phyloP scores from a whole-genome alignment of 2,888 invertebrate genomes.

The Ellobium chinense region DNA sequence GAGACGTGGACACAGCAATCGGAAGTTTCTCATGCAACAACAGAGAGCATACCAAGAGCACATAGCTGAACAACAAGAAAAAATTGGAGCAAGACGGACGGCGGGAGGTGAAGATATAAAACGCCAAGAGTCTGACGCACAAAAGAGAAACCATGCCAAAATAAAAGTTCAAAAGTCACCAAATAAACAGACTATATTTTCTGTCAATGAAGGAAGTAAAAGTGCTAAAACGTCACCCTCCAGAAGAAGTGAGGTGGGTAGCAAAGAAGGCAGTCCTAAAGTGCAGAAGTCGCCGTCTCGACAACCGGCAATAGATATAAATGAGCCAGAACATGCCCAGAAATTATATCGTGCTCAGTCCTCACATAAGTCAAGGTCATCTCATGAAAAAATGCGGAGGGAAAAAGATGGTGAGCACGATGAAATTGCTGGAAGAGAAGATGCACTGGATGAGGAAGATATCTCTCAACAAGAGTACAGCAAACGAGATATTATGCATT shows the following conservation, averaged over 20 bases:
- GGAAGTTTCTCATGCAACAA: not conserved
- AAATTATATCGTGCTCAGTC: not conserved
- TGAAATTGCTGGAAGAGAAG: too few relatives aligned
- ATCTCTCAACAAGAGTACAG: not conserved
- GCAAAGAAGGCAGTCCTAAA: not conserved
- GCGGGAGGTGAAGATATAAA: not conserved
- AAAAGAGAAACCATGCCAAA: not conserved
- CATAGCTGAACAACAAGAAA: not conserved
- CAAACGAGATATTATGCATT: conserved; percentile 16
- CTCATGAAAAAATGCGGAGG: not conserved
- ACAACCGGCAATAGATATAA: not conserved
- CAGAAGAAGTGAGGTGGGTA: not conserved
- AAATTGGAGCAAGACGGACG: not conserved
- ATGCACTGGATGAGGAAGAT: not conserved
- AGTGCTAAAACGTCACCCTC: not conserved
- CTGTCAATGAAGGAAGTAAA: not conserved
- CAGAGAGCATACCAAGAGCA: not conserved
- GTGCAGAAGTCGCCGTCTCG: conserved; percentile 3
- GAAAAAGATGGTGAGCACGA: not conserved
- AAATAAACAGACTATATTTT: not conserved
- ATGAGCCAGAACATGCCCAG: not conserved
- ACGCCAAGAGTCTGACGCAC: not conserved
- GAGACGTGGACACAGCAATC: not conserved
- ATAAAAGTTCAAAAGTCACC: not conserved
- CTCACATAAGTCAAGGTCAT: not conserved